A percentile compares a stretch with the other conserved stretches of the same genome.
Conservation (phyloP, 2,113 vertebrate species). For the Cisticola juncidis region DNA sequence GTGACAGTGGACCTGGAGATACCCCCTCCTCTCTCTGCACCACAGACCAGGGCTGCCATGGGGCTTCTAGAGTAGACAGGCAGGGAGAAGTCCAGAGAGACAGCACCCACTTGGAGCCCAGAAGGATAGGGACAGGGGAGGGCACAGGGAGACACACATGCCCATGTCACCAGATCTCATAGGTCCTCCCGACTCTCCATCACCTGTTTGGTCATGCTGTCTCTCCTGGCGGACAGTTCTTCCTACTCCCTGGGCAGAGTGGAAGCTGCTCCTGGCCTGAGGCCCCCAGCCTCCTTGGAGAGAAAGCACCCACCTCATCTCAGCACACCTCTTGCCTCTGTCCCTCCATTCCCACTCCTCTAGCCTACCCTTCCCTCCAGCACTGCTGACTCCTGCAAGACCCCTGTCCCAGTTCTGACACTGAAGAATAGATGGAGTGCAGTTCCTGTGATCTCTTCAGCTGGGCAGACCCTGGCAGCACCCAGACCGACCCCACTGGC, state of each 20-base stretch:
- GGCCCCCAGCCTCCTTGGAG: slow-evolving; percentile 67
- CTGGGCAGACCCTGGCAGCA: not conserved
- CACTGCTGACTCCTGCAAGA: not conserved
- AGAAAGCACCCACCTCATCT: slow-evolving; percentile 62
- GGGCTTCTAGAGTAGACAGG: not conserved
- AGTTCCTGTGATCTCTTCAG: not conserved
- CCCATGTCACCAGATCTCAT: not conserved
- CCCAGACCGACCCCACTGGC: not conserved
- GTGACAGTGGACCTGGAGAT: not conserved
- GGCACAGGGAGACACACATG: not conserved
- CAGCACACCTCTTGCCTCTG: not conserved
- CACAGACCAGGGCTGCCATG: not conserved
- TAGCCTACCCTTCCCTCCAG: not conserved
- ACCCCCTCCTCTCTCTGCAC: not conserved
- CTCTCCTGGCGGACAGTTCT: slow-evolving; percentile 56
- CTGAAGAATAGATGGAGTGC: not conserved
- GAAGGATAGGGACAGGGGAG: not conserved
- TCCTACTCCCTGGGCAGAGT: slow-evolving; percentile 54
- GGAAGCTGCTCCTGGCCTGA: slow-evolving; percentile 40
- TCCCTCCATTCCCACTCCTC: not conserved
- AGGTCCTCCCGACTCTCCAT: not conserved
- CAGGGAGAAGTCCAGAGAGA: not conserved
- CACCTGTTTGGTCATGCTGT: slow-evolving; percentile 52
- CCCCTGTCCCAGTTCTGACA: not conserved
- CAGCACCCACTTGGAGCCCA: not conserved